Evolutionary conservation across 2,888 invertebrate species (phyloP).

Genomic region (Drosophila merina): DNA sequence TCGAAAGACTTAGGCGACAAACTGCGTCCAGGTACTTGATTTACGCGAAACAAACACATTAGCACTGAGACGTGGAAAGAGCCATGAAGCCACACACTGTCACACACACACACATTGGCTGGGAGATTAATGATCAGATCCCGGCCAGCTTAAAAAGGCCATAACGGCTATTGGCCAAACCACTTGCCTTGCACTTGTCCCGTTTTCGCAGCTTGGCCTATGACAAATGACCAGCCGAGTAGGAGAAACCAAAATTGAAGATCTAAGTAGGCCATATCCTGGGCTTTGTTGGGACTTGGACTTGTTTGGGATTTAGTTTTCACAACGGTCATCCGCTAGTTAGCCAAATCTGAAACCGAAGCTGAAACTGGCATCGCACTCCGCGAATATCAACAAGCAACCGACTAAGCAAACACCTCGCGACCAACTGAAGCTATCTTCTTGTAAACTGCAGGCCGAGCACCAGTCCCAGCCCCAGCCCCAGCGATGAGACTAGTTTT

Average conservation of each 20-base stretch:
- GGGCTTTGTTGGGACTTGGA: slow-evolving; percentile 2
- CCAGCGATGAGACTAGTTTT: slow-evolving; percentile 66
- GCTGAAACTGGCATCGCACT: slow-evolving; percentile 52
- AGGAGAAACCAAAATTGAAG: slow-evolving; percentile 18
- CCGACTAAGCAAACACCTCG: slow-evolving; percentile 76
- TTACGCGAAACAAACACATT: slow-evolving; percentile 48
- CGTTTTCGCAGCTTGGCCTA: slow-evolving; percentile 38
- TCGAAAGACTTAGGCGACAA: slow-evolving; percentile 58
- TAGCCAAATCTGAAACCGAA: not conserved
- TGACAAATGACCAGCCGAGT: not conserved
- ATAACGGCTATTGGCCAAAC: slow-evolving; percentile 41
- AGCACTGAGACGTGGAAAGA: slow-evolving; percentile 15
- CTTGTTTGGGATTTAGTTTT: slow-evolving; percentile 11
- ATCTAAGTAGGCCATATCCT: slow-evolving; percentile 12
- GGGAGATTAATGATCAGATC: slow-evolving; percentile 26
- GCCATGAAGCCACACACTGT: slow-evolving; percentile 14
- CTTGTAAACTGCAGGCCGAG: slow-evolving; percentile 39
- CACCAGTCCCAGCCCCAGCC: slow-evolving; percentile 8
- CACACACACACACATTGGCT: slow-evolving; percentile 21
- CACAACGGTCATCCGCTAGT: slow-evolving; percentile 9
- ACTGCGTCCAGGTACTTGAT: slow-evolving; percentile 59
- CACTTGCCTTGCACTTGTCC: slow-evolving; percentile 71
- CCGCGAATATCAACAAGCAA: slow-evolving; percentile 50
- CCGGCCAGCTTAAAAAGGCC: slow-evolving; percentile 48
- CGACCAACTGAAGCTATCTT: slow-evolving; percentile 73